Base-by-base conservation (phyloP, 2,888 invertebrate species). In the Lepidocyrtoides sp. region DNA sequence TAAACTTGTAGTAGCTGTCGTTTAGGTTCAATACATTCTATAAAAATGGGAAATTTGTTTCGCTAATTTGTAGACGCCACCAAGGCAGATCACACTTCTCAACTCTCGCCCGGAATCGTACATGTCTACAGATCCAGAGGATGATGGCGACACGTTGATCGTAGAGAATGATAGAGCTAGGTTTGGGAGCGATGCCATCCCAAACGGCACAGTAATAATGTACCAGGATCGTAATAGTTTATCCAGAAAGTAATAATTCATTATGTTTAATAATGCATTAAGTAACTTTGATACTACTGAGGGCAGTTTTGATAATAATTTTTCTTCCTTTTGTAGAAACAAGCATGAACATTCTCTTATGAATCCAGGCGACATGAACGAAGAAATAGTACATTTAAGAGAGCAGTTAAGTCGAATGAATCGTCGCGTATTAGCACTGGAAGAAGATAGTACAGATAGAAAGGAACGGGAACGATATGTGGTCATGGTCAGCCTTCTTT, bases 381-480 rank as follows among this genome's bases (percentile, higher is more conserved):
- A 92, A 51, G 98, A 98, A 95, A 96, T 98, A 87, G 96, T 97
- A 66, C 97, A 98, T 95, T 96, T 98, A 94, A 96, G 98, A 92
- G 96, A 97, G 77, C 98, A 98, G 95, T 96, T 99, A 94, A 97
- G 98, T 26, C 98, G 98, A 95, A 95, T 99, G 93, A 98, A 98
- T 95, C 96, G 98, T 75, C 97, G 98, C 23, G 97, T 99, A 8
- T 97, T 98, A 96, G 97, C 97, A 5, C 96, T 99, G 92, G 98
- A 99, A 95, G 96, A 98, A 92, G 98, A 98, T 94, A 97, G 97
- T 95, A 96, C 97, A 94, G 97, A 97, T 95, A 96, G 98, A 91
- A 97, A 98, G 94, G 98, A 98, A 95, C 97, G 98, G 94, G 98
- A 99, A 54, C 77, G 92, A 41, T 94, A 94, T 51, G 89, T 94